phyloP scores from a whole-genome alignment of 1,140 invertebrate species.

The Temnothorax nylanderi region DNA sequence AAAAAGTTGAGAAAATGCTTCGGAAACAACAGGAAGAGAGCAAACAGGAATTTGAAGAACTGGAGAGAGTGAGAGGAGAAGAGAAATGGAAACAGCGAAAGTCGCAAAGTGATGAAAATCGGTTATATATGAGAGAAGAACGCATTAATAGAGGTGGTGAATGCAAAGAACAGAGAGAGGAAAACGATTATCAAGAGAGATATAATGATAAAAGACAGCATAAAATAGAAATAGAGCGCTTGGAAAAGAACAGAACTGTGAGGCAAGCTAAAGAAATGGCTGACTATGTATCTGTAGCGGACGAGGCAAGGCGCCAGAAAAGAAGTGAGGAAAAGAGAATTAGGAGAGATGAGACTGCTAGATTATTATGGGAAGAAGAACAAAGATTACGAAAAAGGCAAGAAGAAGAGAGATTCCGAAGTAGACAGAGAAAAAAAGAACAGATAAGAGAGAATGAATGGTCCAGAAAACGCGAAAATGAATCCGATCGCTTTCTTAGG shows the following conservation, averaged over 20 bases:
- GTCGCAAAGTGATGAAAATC: conserved; percentile 21
- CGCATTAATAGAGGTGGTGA: not conserved
- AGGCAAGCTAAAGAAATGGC: conserved; percentile 48
- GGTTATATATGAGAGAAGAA: conserved; percentile 20
- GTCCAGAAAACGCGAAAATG: conserved; percentile 54
- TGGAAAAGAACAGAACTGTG: conserved; percentile 56
- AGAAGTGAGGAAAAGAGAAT: conserved; percentile 62
- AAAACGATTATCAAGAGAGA: conserved; percentile 29
- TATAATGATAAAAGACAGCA: conserved; percentile 47
- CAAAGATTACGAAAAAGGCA: conserved; percentile 56
- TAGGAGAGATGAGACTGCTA: conserved; percentile 64
- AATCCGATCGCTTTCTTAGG: conserved; percentile 53
- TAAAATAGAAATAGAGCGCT: conserved; percentile 58
- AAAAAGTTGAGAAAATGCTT: conserved; percentile 26
- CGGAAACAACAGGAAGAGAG: conserved; percentile 36
- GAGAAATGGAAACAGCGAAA: not conserved
- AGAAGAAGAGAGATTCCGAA: conserved; percentile 57
- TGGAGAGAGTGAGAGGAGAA: conserved; percentile 1
- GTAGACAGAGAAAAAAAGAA: conserved; percentile 62
- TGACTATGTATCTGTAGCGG: conserved; percentile 34
- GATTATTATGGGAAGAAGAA: conserved; percentile 66
- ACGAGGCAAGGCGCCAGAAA: conserved; percentile 47
- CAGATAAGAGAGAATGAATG: conserved; percentile 67
- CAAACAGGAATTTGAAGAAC: conserved; percentile 14
- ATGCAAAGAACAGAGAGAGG: conserved; percentile 41